These are phyloP conservation scores for Cataglyphis albicans DNA, from an alignment of 2,888 invertebrate species.

Conservation along the genomic window DNA sequence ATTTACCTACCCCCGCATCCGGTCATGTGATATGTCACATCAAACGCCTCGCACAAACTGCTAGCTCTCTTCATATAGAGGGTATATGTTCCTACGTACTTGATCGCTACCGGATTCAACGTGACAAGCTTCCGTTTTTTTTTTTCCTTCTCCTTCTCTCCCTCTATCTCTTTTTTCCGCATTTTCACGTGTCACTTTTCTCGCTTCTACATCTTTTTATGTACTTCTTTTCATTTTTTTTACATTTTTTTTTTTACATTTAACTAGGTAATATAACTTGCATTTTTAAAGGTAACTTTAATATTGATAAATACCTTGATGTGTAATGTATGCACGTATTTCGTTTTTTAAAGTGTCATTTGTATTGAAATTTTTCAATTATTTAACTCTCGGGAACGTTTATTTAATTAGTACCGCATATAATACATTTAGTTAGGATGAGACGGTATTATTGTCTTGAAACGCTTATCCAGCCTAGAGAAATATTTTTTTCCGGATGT, in stretches of 20 bases:
- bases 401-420: background rate
- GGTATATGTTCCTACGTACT: constrained; percentile 66
- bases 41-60: constrained; percentile 79
- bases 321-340: background rate
- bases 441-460: background rate
- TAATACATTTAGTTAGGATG: background rate
- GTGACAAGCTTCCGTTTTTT: constrained; percentile 68
- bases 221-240: background rate
- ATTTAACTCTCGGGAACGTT: background rate
- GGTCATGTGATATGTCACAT: constrained; percentile 84
- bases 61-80: constrained; percentile 64
- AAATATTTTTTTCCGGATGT: background rate
- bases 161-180: background rate
- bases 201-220: background rate
- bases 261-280: background rate
- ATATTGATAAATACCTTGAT: background rate
- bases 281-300: background rate
- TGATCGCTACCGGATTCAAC: constrained; percentile 58
- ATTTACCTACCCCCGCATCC: constrained; percentile 86
- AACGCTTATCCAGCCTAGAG: background rate
- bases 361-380: background rate
- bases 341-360: background rate
- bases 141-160: background rate
- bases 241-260: no score
- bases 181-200: background rate